Conservation (phyloP, 2,797 vertebrate species). For the Esox lucius region DNA sequence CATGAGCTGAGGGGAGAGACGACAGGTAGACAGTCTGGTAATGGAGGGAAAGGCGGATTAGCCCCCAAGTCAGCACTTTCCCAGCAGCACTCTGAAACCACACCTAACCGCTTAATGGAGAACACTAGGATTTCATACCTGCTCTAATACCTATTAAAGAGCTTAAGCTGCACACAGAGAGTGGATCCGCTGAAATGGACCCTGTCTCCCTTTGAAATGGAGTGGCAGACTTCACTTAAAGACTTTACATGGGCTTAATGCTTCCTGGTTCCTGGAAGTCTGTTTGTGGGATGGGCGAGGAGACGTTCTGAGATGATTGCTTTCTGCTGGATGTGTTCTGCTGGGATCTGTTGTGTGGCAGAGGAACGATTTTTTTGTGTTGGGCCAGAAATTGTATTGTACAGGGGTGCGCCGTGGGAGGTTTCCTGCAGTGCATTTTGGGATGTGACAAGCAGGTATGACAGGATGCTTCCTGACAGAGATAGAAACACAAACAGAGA, state of each 20-base stretch:
- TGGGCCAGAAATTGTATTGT: neutral
- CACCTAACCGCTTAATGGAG: conserved; percentile 67
- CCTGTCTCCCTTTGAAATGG: conserved; percentile 19
- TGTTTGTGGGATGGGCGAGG: neutral
- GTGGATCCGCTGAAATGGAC: conserved; percentile 18
- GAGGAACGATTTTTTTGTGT: neutral
- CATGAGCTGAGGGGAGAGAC: conserved; percentile 23
- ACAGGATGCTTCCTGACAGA: neutral
- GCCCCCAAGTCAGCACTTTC: conserved; percentile 68
- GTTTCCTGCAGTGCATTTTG: neutral
- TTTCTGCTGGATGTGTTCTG: neutral
- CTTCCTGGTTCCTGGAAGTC: neutral
- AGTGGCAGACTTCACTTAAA: conserved; percentile 13
- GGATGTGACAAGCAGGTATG: conserved; percentile 14
- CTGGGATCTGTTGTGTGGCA: conserved; percentile 4
- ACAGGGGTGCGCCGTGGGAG: neutral
- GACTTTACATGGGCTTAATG: conserved; percentile 6
- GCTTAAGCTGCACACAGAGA: conserved; percentile 29
- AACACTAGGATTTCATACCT: conserved; percentile 55
- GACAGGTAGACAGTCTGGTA: conserved; percentile 63
- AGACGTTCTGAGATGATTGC: neutral
- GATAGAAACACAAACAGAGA: neutral
- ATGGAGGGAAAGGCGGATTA: conserved; percentile 73
- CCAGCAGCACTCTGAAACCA: conserved; percentile 69
- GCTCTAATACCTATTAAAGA: conserved; percentile 57